Base-by-base conservation (phyloP, 2,797 vertebrate genomes). In the Lindbergichthys nudifrons region DNA sequence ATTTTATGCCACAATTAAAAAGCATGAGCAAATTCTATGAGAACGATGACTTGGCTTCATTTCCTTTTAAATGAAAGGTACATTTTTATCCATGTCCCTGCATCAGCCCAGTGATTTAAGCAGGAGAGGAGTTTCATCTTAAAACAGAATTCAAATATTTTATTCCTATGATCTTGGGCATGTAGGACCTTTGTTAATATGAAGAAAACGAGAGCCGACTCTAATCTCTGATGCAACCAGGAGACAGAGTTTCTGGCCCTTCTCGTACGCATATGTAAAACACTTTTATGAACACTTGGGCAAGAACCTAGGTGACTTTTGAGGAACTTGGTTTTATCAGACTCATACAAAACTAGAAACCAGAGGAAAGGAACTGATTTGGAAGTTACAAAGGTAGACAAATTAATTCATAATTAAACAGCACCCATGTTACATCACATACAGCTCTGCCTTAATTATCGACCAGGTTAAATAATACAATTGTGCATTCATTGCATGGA, bases 161-260 rank as follows among this genome's bases (percentile, higher is more conserved):
- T 76, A 88, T 87, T 84, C 81, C 77, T 87, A 51, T 87, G 83
- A 87, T 87, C 80, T 84, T 18, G 39, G 47, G 69, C 53, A 53
- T 79, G 73, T 73, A 60, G 80, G 66, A 74, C 48, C 61, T 77
- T 83, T 82, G 75, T 85, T 85, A 80, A 85, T 77, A 57, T 46
- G 70, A 78, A 79, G 65, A 82, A 81, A 57, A 84, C 75, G 59
- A 54, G 63, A 66, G 43, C 41, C 32, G 15, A 1, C 19, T 85
- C 43, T 74, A 79, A 82, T 77, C 77, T 83, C 75, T 89, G 78
- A 88, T 73, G 85, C 76, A 90, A 84, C 79, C 46, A 43, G n/a
- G 62, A 50, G 84, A 87, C 72, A 83, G 32, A 67, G 43, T 53
- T 46, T 71, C 39, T 26, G 36, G 23, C 50, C 47, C 41, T n/a